phyloP scores from a whole-genome alignment of 2,113 vertebrate species.

The Diphyllodes magnificus region DNA sequence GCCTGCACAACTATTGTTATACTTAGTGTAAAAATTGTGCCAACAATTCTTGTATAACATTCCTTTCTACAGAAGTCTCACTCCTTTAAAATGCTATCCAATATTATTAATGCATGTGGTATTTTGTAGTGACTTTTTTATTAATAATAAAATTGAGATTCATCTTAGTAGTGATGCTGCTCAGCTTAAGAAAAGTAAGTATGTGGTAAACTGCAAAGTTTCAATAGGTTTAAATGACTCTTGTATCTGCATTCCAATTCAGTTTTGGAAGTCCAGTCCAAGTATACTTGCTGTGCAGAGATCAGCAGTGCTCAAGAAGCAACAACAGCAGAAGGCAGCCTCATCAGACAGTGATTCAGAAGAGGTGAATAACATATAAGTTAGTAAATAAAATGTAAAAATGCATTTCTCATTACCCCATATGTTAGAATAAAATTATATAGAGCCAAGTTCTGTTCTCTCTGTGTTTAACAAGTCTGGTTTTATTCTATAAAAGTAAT shows the following conservation, averaged over 20 bases:
- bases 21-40: background rate
- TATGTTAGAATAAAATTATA: background rate
- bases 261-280: slow-evolving; percentile 97
- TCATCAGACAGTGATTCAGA: slow-evolving; percentile 90
- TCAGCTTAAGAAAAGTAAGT: background rate
- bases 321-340: slow-evolving; percentile 73
- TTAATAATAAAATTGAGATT: background rate
- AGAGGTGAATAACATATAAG: slow-evolving; percentile 73
- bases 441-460: background rate
- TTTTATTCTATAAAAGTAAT: background rate
- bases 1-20: background rate
- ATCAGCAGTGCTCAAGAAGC: slow-evolving; percentile 88
- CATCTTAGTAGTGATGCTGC: background rate
- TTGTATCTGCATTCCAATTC: slow-evolving; percentile 42
- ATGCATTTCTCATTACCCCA: background rate
- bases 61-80: background rate
- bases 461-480: background rate
- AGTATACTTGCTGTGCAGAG: slow-evolving; percentile 92
- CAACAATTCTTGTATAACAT: background rate
- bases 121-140: background rate
- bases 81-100: background rate
- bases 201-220: background rate
- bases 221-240: background rate
- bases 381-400: slow-evolving; percentile 1
- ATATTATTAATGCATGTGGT: background rate